phyloP scores from a whole-genome alignment of 2,888 invertebrate species.

The Calameuta idolon region DNA sequence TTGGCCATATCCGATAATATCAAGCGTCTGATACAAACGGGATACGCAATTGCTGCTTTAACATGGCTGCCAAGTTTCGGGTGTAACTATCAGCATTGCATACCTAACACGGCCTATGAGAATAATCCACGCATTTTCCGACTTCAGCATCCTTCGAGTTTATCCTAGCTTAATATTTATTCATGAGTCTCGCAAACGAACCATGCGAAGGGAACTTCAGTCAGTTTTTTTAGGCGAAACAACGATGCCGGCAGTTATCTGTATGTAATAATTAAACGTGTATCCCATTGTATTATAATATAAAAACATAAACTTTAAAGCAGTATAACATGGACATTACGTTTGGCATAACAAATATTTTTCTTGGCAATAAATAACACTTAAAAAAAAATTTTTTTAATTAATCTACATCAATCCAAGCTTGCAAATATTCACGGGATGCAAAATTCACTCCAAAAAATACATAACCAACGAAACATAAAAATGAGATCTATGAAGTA shows the following conservation, averaged over 20 bases:
- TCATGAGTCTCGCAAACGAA: background rate
- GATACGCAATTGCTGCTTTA: too few species aligned
- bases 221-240: background rate
- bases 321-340: background rate
- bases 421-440: background rate
- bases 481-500: background rate
- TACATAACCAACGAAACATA: background rate
- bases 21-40: background rate
- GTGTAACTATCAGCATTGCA: background rate
- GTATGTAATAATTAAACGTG: background rate
- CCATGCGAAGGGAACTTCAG: background rate
- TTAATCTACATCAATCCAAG: background rate
- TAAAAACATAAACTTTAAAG: background rate
- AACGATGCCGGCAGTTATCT: background rate
- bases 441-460: background rate
- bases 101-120: background rate
- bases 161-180: background rate
- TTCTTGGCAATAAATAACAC: background rate
- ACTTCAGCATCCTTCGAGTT: background rate
- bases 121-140: background rate
- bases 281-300: background rate
- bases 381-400: background rate
- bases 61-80: background rate
- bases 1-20: background rate
- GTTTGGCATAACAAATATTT: background rate